Evolutionary conservation across 2,113 vertebrate genomes (phyloP), one percentile per base, ranked within the genome.

Genomic region (Pteropus alecto): DNA sequence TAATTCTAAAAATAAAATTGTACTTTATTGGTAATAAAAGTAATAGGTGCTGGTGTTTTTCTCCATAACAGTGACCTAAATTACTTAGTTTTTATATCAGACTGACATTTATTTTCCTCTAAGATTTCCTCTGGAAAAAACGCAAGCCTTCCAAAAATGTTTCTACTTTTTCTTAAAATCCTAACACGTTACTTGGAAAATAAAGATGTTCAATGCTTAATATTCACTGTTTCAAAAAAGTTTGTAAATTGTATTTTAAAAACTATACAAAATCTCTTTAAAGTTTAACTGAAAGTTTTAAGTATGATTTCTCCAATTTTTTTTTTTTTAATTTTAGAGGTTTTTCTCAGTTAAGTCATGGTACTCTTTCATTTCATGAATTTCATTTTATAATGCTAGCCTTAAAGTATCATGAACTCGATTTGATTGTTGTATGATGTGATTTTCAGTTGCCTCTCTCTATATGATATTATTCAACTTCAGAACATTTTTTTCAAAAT

Each of bases 91-190:
- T 95, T 96, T 94, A 77, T 96, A 92, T 96, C 26, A 92, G 67
- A 24, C 63, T 95, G 41, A 81, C 43, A 63, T 90, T 98, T 97
- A 90, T 97, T 97, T 97, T 97, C 68, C 81, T 94, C 43, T 87
- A 74, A 92, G 33, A 79, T 79, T 93, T 89, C 61, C 74, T 90
- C 65, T 94, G 91, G 94, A 90, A 96, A 86, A 97, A 96, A 81
- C 30, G 51, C 38, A 77, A 92, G 68, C 7, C 54, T 95, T 82
- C 85, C 73, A 88, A 90, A 95, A 82, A 19, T 46, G 9, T 67
- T 88, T 30, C 74, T 93, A 63, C 13, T 94, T 94, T 94, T 93
- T 43, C 68, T 91, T 84, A 87, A 96, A 87, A 87, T 56, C 26
- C 8, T 56, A 73, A 54, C 51, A 84, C 12, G 21, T 81, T 63